These are phyloP conservation scores for Archivesica marissinica DNA, from an alignment of 1,140 invertebrate species.

Conservation along the genomic window DNA sequence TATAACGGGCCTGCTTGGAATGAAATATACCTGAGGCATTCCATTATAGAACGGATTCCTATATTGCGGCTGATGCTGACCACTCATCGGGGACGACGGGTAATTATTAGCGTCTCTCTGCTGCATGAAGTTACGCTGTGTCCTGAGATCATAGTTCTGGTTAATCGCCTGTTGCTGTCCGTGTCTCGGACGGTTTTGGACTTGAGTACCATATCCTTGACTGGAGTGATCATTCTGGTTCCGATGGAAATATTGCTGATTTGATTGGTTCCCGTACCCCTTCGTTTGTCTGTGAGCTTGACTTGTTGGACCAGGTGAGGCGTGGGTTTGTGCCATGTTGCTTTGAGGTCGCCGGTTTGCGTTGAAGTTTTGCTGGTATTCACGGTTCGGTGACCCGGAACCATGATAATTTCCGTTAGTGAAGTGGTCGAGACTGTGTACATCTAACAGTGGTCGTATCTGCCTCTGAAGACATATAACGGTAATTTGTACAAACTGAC, in stretches of 20 bases:
- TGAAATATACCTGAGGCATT: slow-evolving; percentile 28
- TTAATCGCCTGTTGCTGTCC: slow-evolving; percentile 1
- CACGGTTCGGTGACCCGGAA: background rate
- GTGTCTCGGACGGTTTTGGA: background rate
- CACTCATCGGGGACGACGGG: background rate
- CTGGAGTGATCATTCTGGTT: slow-evolving; percentile 49
- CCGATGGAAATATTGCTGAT: background rate
- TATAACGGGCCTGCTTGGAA: background rate
- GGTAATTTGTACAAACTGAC: background rate
- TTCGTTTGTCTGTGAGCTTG: background rate
- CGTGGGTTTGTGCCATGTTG: background rate
- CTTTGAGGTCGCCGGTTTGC: background rate
- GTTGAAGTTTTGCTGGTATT: background rate
- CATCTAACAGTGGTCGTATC: background rate
- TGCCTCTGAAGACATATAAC: background rate
- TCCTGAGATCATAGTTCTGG: slow-evolving; percentile 31
- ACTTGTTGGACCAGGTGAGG: background rate
- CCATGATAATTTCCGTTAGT: background rate
- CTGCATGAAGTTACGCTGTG: background rate
- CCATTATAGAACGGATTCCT: slow-evolving; percentile 29
- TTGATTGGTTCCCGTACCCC: background rate
- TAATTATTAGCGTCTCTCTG: slow-evolving; percentile 16
- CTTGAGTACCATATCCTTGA: background rate
- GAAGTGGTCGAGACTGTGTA: background rate
- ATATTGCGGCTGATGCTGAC: background rate